These are phyloP conservation scores for Drosophila anceps DNA, from an alignment of 2,888 invertebrate genomes.

Conservation along the genomic window DNA sequence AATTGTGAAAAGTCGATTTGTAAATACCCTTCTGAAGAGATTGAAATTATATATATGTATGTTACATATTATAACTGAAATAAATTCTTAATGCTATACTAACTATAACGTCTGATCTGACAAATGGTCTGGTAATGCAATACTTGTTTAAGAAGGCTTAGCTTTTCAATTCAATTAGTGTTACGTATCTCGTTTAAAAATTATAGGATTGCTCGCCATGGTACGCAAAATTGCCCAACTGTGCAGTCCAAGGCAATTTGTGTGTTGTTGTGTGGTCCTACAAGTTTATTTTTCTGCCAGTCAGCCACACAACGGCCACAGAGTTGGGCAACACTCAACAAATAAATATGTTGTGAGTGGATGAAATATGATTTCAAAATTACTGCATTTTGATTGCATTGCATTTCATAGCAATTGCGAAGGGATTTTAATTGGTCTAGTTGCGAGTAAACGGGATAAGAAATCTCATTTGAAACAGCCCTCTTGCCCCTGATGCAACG, in stretches of 20 bases:
- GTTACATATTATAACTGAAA: not conserved
- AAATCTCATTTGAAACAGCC: constrained; percentile 32
- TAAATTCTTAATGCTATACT: no score
- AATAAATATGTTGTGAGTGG: constrained; percentile 26
- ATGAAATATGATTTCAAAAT: constrained; percentile 62
- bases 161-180: not conserved
- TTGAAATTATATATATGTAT: not conserved
- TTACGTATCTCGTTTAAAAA: constrained; percentile 24
- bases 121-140: not conserved
- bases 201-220: not conserved
- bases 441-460: constrained; percentile 30
- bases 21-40: not conserved
- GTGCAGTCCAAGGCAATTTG: constrained; percentile 59
- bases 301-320: constrained; percentile 62
- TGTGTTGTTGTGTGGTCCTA: constrained; percentile 41
- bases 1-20: not conserved
- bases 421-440: constrained; percentile 64
- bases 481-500: not conserved
- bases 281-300: constrained; percentile 69
- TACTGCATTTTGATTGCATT: constrained; percentile 56
- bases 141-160: not conserved
- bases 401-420: constrained; percentile 14
- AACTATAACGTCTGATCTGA: no score
- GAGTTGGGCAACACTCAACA: constrained; percentile 17
- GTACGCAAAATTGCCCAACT: constrained; percentile 28